Evolutionary conservation across 2,888 invertebrate species (phyloP), one percentile per base, ranked within the genome.

Genomic region (Drosophila testacea): DNA sequence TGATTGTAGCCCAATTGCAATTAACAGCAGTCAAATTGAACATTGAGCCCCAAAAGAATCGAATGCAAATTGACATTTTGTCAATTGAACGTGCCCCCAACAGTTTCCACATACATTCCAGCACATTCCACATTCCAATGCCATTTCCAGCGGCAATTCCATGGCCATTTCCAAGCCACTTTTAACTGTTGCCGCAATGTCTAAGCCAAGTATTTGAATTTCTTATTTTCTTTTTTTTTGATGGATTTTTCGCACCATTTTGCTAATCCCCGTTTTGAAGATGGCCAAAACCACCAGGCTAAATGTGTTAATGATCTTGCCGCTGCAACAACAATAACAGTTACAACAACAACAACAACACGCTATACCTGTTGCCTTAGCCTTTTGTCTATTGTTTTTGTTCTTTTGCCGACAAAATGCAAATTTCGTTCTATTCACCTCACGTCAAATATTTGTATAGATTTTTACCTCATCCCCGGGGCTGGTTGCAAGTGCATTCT

Each of bases 1-100:
- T 61, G 63, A 63, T 48, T 38, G 52, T 13, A 28, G 52, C 13
- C 38, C 55, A 54, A 71, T 62, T 73, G 68, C 77, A 76, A 80
- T 78, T 78, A 77, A 79, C 78, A 84, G 73, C 79, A 69, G 48
- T 77, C 73, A 77, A 76, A 76, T 76, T 71, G 70, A 38, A 65
- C 56, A 69, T 41, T 65, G 55, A 56, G 48, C 56, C 22, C 22
- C 76, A 78, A 32, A 69, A 74, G 62, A 62, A 79, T 73, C 63
- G 86, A 88, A 85, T 83, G 88, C 83, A 88, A 88, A 83, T 88
- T 83, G 83, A 85, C 88, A 83, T 83, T 57, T 83, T 83, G 83
- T 83, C 83, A 83, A 77, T 88, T 69, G 77, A 72, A 73, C 75
- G 88, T 85, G 88, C 66, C 73, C 71, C 13, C 6, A 36, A 36